phyloP scores from a whole-genome alignment of 2,113 vertebrate genomes.

The Todiramphus saurophagus region DNA sequence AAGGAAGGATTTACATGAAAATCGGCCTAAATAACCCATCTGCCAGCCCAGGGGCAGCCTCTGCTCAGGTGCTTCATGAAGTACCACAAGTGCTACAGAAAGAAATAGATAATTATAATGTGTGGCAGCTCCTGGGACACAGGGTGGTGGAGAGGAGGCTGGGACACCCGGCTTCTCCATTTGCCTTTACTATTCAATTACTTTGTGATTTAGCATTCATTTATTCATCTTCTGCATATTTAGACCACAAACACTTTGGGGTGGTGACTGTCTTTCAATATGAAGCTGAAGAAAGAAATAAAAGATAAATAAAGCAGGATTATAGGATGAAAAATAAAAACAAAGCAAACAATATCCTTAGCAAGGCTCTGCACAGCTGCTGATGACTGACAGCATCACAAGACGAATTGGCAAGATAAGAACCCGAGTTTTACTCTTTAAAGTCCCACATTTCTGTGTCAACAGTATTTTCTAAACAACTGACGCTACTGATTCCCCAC shows the following conservation, averaged over 20 bases:
- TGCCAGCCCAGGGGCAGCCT: neutral
- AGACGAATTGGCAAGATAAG: neutral
- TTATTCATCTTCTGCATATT: neutral
- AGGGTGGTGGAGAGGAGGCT: neutral
- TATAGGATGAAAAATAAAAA: neutral
- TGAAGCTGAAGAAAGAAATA: neutral
- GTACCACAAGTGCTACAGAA: neutral
- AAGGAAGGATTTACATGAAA: neutral
- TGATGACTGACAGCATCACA: neutral
- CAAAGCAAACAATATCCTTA: neutral
- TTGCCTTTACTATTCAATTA: neutral
- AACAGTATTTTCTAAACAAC: neutral
- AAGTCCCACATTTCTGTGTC: constrained; percentile 12
- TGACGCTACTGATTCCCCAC: neutral
- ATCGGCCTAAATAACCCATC: neutral
- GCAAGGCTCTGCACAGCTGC: neutral
- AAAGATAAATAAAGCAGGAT: neutral
- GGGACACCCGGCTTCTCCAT: neutral
- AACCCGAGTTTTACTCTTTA: neutral
- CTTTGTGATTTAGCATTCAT: neutral
- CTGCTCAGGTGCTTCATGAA: neutral
- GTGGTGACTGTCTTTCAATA: neutral
- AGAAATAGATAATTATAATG: neutral
- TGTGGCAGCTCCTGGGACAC: neutral
- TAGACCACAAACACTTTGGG: neutral